A percentile compares a stretch with the other conserved stretches of the same genome.
Conservation (phyloP, 1,140 invertebrate species). For the Zaprionus capensis region DNA sequence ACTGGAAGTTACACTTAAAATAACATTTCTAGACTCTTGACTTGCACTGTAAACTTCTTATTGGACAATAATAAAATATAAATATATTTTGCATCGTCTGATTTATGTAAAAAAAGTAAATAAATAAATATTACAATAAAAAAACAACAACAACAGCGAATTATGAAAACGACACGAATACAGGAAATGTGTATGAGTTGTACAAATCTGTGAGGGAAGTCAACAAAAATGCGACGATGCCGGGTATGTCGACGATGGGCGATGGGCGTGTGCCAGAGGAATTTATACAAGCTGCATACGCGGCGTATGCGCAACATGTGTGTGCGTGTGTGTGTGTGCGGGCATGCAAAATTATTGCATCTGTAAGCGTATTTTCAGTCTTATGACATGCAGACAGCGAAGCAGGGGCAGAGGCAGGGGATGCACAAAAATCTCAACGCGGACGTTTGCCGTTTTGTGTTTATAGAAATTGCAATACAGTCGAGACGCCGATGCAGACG, state of each 20-base stretch:
- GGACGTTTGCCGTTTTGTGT: slow-evolving; percentile 35
- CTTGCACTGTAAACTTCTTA: neutral
- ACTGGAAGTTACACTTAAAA: no score
- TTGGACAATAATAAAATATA: neutral
- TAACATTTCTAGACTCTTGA: neutral
- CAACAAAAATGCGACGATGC: slow-evolving; percentile 25
- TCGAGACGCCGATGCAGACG: slow-evolving; percentile 10
- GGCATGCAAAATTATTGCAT: slow-evolving; percentile 54
- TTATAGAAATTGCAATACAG: slow-evolving; percentile 54
- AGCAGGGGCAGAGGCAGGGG: neutral
- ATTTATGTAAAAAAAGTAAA: slow-evolving; percentile 10
- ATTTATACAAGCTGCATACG: slow-evolving; percentile 52
- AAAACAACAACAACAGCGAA: slow-evolving; percentile 1
- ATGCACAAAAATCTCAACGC: slow-evolving; percentile 43
- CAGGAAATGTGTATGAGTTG: slow-evolving; percentile 38
- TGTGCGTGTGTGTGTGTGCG: slow-evolving; percentile 7
- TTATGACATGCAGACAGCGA: slow-evolving; percentile 45
- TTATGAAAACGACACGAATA: neutral
- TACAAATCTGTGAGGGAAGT: slow-evolving; percentile 44
- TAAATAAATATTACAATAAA: slow-evolving; percentile 36
- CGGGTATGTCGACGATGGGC: slow-evolving; percentile 17
- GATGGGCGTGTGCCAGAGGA: slow-evolving; percentile 39
- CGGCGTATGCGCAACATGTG: slow-evolving; percentile 50
- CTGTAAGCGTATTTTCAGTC: slow-evolving; percentile 56
- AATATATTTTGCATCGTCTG: neutral